Percentiles rank a stretch among this genome's conserved stretches.
phyloP scores from a whole-genome alignment of 2,113 vertebrate genomes.

The Microcebus lehilahytsara region DNA sequence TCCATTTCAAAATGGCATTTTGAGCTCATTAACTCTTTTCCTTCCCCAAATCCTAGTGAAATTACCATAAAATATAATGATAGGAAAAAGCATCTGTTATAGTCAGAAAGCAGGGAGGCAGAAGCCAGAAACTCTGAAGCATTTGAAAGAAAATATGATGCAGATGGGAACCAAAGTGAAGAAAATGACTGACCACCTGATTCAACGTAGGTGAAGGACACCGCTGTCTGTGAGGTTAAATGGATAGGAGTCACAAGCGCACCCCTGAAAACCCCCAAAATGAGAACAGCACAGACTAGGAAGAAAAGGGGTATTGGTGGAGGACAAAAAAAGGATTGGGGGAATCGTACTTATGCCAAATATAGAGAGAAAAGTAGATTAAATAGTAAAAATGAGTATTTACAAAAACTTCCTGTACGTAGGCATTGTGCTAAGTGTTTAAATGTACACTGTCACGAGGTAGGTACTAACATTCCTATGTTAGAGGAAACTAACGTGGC shows the following conservation, averaged over 20 bases:
- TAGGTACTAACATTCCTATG: background rate
- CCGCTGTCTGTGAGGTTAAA: background rate
- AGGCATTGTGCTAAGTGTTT: background rate
- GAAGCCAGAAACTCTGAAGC: slow-evolving; percentile 24
- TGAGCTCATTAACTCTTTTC: background rate
- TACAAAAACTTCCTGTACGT: background rate
- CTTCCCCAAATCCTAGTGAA: slow-evolving; percentile 30
- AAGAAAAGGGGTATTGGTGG: background rate
- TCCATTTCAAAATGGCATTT: slow-evolving; percentile 21
- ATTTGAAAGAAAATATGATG: background rate
- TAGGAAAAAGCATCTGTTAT: background rate
- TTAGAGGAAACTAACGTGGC: background rate
- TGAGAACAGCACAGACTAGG: background rate
- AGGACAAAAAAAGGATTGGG: background rate
- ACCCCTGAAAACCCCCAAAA: background rate
- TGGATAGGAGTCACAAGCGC: background rate
- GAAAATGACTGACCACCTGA: background rate
- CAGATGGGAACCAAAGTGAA: background rate
- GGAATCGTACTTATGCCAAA: background rate
- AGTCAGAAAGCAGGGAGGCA: background rate
- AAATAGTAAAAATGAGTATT: background rate
- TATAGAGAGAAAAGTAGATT: slow-evolving; percentile 35
- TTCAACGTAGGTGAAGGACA: background rate
- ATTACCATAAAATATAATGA: slow-evolving; percentile 21
- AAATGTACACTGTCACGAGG: background rate